phyloP scores from a whole-genome alignment of 2,797 vertebrate genomes.

The Sebastes diploproa region DNA sequence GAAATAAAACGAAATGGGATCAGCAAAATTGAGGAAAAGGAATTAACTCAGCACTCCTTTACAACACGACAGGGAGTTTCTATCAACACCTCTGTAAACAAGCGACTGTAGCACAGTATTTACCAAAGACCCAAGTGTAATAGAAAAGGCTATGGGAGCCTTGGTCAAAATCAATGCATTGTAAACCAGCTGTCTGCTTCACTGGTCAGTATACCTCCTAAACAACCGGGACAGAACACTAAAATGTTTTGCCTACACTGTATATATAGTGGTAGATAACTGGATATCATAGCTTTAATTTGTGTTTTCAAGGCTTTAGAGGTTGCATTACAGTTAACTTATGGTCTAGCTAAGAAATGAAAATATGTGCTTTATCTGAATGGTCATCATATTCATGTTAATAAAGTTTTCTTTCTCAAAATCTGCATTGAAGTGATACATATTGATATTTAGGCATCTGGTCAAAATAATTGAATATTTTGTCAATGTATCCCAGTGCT shows the following conservation, averaged over 20 bases:
- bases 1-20: slow-evolving; percentile 24
- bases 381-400: background rate
- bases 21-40: slow-evolving; percentile 23
- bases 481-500: background rate
- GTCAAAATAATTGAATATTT: slow-evolving; percentile 1
- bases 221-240: background rate
- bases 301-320: background rate
- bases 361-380: background rate
- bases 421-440: background rate
- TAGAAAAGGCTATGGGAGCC: background rate
- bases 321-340: background rate
- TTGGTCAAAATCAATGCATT: background rate
- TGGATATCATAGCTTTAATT: background rate
- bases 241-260: background rate
- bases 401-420: background rate
- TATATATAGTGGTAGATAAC: background rate
- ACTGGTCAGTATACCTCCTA: background rate
- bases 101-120: slow-evolving; percentile 1
- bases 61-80: slow-evolving; percentile 3
- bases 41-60: slow-evolving; percentile 11
- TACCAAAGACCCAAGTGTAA: slow-evolving; percentile 3
- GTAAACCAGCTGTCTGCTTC: background rate
- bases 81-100: slow-evolving; percentile 34
- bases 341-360: background rate
- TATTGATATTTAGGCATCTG: background rate